A percentile compares a stretch with the other conserved stretches of the same genome.
Conservation (phyloP, 1,140 invertebrate genomes). For the Microplitis mediator region DNA sequence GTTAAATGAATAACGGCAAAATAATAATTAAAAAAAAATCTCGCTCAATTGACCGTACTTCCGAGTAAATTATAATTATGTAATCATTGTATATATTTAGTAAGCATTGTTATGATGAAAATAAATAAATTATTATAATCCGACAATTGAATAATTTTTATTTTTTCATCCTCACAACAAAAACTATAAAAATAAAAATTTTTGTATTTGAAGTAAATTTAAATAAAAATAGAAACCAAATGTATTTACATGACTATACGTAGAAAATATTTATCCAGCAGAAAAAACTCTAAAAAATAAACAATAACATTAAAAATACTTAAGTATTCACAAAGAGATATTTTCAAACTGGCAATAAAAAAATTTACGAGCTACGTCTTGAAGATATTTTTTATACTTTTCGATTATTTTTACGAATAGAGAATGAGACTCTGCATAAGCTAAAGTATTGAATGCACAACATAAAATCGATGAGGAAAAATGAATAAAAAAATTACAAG, state of each 20-base stretch:
- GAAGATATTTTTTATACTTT: not conserved
- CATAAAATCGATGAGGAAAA: constrained; percentile 1
- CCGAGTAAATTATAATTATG: not conserved
- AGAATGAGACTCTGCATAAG: not conserved
- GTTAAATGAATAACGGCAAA: constrained; percentile 24
- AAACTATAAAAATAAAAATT: too few relatives aligned
- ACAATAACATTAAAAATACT: too few relatives aligned
- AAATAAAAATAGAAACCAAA: not conserved
- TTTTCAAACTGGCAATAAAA: constrained; percentile 6
- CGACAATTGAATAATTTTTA: not conserved
- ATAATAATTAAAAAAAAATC: constrained; percentile 32
- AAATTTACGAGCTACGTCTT: not conserved
- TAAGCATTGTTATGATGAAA: not conserved
- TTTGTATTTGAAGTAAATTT: not conserved
- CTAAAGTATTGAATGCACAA: not conserved
- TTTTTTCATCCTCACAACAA: not conserved
- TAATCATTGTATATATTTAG: not conserved
- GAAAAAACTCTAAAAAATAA: not conserved
- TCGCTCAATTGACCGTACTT: constrained; percentile 31
- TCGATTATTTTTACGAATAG: constrained; percentile 1
- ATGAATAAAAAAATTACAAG: not conserved
- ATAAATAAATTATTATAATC: not conserved
- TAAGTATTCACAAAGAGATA: too few relatives aligned
- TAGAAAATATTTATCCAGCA: not conserved
- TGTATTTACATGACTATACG: not conserved